Percentiles rank a stretch among this genome's conserved stretches.
Conservation (phyloP, 2,888 invertebrate genomes). For the Thecocarcelia acutangulata region DNA sequence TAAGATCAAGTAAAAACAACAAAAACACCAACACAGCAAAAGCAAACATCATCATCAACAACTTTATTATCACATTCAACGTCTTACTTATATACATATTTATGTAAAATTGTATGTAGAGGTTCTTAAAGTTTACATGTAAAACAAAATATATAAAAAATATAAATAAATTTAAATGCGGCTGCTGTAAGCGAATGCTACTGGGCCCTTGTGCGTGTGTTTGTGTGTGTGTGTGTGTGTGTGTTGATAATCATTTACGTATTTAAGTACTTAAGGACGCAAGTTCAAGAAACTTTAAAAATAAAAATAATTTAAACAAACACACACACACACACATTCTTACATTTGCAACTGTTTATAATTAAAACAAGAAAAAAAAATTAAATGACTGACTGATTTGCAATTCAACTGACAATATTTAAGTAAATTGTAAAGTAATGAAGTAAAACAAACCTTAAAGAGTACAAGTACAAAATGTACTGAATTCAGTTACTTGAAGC, state of each 20-base stretch:
- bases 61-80: slow-evolving; percentile 6
- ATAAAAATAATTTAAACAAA: slow-evolving; percentile 15
- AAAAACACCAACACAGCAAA: background rate
- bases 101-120: background rate
- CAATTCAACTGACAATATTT: slow-evolving; percentile 30
- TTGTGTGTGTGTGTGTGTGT: slow-evolving; percentile 5
- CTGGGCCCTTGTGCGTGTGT: background rate
- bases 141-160: slow-evolving; percentile 39
- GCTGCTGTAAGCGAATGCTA: background rate
- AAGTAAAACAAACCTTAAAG: background rate
- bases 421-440: slow-evolving; percentile 36
- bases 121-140: slow-evolving; percentile 17
- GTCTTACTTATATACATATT: background rate
- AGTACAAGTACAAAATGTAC: no score
- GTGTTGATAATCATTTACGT: slow-evolving; percentile 30
- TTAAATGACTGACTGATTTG: slow-evolving; percentile 3
- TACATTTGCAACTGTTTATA: slow-evolving; percentile 67
- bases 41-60: slow-evolving; percentile 25
- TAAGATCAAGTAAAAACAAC: slow-evolving; percentile 52
- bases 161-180: slow-evolving; percentile 18
- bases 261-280: slow-evolving; percentile 75
- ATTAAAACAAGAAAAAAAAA: slow-evolving; percentile 54
- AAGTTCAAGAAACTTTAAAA: slow-evolving; percentile 76
- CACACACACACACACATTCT: background rate
- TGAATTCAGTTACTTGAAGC: no score